Percentiles rank a stretch among this genome's conserved stretches.
These are phyloP conservation scores for Cyclophora punctaria DNA, from an alignment of 2,888 invertebrate genomes.

Conservation along the genomic window DNA sequence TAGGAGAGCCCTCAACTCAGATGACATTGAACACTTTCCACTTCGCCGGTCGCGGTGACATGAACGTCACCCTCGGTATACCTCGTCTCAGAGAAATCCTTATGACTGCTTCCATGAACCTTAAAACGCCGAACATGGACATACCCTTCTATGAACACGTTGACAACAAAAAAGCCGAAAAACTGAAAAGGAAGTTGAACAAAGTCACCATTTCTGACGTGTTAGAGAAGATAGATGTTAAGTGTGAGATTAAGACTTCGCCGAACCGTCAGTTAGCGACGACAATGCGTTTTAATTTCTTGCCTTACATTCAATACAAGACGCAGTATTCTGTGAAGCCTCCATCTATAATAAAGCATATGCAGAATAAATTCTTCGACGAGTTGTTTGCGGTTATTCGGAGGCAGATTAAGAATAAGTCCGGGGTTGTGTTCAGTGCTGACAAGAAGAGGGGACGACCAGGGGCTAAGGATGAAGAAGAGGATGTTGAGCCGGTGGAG, in stretches of 20 bases:
- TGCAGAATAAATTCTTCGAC: constrained; percentile 83
- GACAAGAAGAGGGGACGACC: constrained; percentile 56
- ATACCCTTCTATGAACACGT: constrained; percentile 82
- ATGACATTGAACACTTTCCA: constrained; percentile 99
- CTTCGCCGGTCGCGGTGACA: constrained; percentile 99
- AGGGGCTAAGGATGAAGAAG: constrained; percentile 48
- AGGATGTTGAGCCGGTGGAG: constrained; percentile 34
- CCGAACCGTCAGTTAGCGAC: constrained; percentile 78
- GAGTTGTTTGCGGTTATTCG: constrained; percentile 78
- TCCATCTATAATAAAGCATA: constrained; percentile 79
- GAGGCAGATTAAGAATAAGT: constrained; percentile 72
- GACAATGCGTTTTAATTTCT: constrained; percentile 81
- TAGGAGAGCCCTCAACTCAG: constrained; percentile 99
- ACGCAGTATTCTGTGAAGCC: constrained; percentile 83
- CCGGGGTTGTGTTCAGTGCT: constrained; percentile 66
- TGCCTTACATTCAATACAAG: constrained; percentile 84
- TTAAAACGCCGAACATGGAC: constrained; percentile 97
- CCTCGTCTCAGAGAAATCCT: constrained; percentile 97
- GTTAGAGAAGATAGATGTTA: constrained; percentile 80
- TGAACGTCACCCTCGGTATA: constrained; percentile 99
- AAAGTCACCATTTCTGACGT: constrained; percentile 87
- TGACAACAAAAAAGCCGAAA: constrained; percentile 77
- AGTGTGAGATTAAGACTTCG: constrained; percentile 70
- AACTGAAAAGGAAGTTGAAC: constrained; percentile 82
- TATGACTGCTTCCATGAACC: constrained; percentile 94